phyloP scores from a whole-genome alignment of 2,888 invertebrate genomes.

The Cerastis leucographa region DNA sequence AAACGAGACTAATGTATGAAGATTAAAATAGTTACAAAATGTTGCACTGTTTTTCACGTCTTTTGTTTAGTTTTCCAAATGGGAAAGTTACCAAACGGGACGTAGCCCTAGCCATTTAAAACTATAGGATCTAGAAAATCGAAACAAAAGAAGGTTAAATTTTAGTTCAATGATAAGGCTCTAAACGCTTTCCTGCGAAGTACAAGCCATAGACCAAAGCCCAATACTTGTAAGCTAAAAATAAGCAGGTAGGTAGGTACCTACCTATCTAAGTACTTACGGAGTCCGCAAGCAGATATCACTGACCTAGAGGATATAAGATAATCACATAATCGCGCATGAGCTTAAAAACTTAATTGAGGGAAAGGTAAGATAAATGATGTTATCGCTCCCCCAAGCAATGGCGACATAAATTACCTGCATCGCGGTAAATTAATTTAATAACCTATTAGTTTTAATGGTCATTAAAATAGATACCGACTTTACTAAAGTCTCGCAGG shows the following conservation, averaged over 20 bases:
- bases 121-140: background rate
- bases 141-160: background rate
- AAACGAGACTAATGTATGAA: no score
- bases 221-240: background rate
- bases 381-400: constrained; percentile 20
- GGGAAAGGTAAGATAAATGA: constrained; percentile 32
- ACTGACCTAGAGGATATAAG: constrained; percentile 24
- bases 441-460: constrained; percentile 18
- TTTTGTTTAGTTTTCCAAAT: no score
- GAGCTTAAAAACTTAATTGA: constrained; percentile 41
- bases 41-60: no score
- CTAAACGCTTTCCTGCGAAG: background rate
- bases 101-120: no score
- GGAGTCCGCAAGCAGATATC: constrained; percentile 7
- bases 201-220: background rate
- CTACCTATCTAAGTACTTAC: background rate
- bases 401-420: constrained; percentile 30
- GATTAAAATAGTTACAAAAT: no score
- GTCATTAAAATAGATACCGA: constrained; percentile 20
- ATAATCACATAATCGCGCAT: constrained; percentile 12
- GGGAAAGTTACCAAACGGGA: no score
- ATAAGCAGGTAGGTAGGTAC: background rate
- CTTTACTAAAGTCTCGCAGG: background rate
- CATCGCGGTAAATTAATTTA: constrained; percentile 25
- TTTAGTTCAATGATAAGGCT: background rate